Base-by-base conservation (phyloP, 2,113 vertebrate species). In the Marmota monax region DNA sequence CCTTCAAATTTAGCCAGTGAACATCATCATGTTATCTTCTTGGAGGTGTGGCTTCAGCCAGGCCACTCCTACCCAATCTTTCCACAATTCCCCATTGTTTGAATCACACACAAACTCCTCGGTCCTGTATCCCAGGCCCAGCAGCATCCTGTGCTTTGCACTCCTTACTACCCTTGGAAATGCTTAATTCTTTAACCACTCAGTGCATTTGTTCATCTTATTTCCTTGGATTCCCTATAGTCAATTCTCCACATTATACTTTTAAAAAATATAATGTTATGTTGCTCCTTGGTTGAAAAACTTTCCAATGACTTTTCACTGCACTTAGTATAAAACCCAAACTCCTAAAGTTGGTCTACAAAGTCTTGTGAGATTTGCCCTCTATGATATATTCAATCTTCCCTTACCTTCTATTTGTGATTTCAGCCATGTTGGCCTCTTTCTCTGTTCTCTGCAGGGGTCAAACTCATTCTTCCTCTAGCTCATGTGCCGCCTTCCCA, bases 261-360 rank as follows among this genome's bases (percentile, higher is more conserved):
- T 51, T 93, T 85, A 84, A 42, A 83, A 89, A 73, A 78, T 14
- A 88, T 56, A 45, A 65, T 51, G 53, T 84, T 78, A 56, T 18
- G 25, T 18, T 72, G 8, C 58, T 56, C n/a, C 85, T 39, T 56
- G 34, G 72, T 45, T 85, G 83, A 45, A 61, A 94, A 85, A 61
- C 65, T 74, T 69, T 61, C 87, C 37, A 51, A 2, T 63, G 80
- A 51, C 32, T 89, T 89, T 45, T 34, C 32, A 63, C 2, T 70
- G 42, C 9, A 73, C 20, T 92, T 90, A 39, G 23, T 61, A 67
- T 69, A 84, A 94, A 95, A 73, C 17, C 22, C 37, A 82, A 37
- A 78, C 58, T 88, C 65, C 13, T 67, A 37, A 53, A 58, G 6
- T 77, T 53, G 53, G 12, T 37, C 51, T n/a, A 27, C 67, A 42